Percentiles rank a stretch among this genome's conserved stretches.
Conservation (phyloP, 2,113 vertebrate genomes). For the Phylloscopus whistleri region DNA sequence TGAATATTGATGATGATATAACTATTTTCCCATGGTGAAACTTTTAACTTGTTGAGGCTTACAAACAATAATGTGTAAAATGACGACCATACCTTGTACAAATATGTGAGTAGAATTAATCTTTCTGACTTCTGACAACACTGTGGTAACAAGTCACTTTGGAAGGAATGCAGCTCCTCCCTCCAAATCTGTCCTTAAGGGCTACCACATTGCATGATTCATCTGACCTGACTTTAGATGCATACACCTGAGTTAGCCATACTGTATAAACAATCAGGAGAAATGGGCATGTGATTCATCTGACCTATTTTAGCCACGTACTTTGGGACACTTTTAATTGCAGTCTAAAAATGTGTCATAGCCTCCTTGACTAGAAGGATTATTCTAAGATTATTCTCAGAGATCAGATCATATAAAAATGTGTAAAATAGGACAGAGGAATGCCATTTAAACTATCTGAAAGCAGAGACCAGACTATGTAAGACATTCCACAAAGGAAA, state of each 20-base stretch:
- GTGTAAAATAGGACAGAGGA: background rate
- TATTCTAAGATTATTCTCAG: background rate
- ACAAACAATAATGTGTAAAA: background rate
- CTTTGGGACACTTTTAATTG: constrained; percentile 10
- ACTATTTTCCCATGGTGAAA: background rate
- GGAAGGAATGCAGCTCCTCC: constrained; percentile 30
- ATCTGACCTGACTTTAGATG: constrained; percentile 9
- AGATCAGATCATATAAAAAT: background rate
- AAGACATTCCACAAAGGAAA: background rate
- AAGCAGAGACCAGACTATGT: background rate
- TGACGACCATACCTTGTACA: background rate
- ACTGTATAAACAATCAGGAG: background rate
- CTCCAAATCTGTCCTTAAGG: background rate
- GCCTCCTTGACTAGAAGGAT: constrained; percentile 8
- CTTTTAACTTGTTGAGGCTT: background rate
- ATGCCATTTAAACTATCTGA: background rate
- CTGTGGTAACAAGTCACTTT: background rate
- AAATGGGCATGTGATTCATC: constrained; percentile 13
- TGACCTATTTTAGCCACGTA: background rate
- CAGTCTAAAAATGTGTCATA: background rate
- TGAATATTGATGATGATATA: background rate
- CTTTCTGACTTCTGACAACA: background rate
- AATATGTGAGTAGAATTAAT: background rate
- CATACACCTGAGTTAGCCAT: background rate
- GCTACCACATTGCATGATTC: background rate